These are phyloP conservation scores for Tachysurus fulvidraco DNA, from an alignment of 2,113 vertebrate genomes.

Conservation along the genomic window DNA sequence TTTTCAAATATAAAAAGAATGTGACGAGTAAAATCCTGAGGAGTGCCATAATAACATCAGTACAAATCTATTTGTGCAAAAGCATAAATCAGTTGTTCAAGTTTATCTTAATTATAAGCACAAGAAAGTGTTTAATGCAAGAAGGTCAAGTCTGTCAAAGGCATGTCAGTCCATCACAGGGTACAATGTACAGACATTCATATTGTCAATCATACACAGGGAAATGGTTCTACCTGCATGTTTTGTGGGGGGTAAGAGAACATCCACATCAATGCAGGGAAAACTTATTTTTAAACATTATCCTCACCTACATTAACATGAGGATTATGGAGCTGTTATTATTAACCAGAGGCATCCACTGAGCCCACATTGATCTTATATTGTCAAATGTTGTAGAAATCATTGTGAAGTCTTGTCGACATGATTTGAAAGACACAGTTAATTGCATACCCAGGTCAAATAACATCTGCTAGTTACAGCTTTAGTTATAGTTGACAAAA, in stretches of 20 bases:
- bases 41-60: background rate
- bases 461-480: background rate
- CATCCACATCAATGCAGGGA: background rate
- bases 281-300: background rate
- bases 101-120: background rate
- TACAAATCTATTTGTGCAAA: background rate
- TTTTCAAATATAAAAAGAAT: conserved; percentile 7
- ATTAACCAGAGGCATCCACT: background rate
- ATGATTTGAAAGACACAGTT: background rate
- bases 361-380: background rate
- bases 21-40: background rate
- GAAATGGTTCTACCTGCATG: background rate
- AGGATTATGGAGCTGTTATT: background rate
- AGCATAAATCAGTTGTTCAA: background rate
- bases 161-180: background rate
- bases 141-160: background rate
- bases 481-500: conserved; percentile 10
- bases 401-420: background rate
- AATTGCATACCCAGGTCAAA: background rate
- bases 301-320: background rate
- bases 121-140: background rate
- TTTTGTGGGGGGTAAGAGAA: background rate
- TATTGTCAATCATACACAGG: background rate
- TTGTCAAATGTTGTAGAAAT: background rate
- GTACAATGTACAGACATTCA: background rate